These are phyloP conservation scores for Eupithecia insigniata DNA, from an alignment of 2,888 invertebrate genomes.

Conservation along the genomic window DNA sequence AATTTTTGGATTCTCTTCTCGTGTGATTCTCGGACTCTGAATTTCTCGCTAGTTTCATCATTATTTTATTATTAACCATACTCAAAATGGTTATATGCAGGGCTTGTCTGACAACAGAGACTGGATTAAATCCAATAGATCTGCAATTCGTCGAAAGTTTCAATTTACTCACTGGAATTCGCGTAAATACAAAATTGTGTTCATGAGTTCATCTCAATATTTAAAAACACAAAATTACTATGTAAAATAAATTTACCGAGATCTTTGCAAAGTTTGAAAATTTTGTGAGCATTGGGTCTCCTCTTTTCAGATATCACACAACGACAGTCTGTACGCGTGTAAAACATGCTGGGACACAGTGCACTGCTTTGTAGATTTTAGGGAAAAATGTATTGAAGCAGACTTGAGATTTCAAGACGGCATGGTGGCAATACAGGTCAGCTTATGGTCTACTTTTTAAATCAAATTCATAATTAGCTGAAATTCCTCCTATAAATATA, in stretches of 20 bases:
- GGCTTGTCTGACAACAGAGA: conserved; percentile 22
- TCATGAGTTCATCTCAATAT: neutral
- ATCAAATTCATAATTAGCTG: too few species aligned
- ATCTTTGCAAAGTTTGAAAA: neutral
- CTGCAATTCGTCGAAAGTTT: conserved; percentile 12
- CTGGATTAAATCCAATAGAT: conserved; percentile 22
- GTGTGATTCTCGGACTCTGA: too few species aligned
- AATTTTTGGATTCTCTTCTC: too few species aligned
- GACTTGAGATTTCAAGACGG: conserved; percentile 16
- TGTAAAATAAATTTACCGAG: neutral
- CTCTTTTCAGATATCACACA: conserved; percentile 16
- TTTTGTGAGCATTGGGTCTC: neutral
- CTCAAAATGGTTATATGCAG: conserved; percentile 23
- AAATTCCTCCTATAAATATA: too few species aligned
- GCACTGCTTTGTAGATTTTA: conserved; percentile 16
- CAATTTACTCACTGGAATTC: conserved; percentile 25
- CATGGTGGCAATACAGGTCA: conserved; percentile 5
- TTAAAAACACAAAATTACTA: neutral
- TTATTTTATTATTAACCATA: neutral
- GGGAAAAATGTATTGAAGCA: conserved; percentile 18
- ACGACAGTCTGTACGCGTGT: conserved; percentile 9
- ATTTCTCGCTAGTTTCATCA: neutral
- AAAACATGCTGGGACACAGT: conserved; percentile 16
- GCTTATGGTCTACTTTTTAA: neutral
- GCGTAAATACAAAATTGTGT: conserved; percentile 1